A percentile compares a stretch with the other conserved stretches of the same genome.
Evolutionary conservation across 2,113 vertebrate species (phyloP).

Genomic region (human (Homo sapiens)): GRCh38 chr14:81470001-81470500

Average conservation of each 20-base stretch:
- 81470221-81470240: not conserved
- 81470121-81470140: too few species aligned
- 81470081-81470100: too few species aligned
- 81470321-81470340: not conserved
- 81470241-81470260: not conserved
- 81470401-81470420: not conserved
- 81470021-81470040: too few species aligned
- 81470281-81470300: not conserved
- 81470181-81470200: not conserved
- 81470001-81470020: too few species aligned
- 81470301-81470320: not conserved
- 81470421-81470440: not conserved
- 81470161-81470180: too few species aligned
- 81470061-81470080: too few species aligned
- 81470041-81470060: too few species aligned
- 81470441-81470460: not conserved
- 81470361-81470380: not conserved
- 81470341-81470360: not conserved
- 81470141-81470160: too few species aligned
- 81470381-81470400: not conserved
- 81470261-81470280: not conserved
- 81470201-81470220: not conserved
- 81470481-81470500: not conserved
- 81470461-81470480: constrained; percentile 33
- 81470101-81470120: too few species aligned